phyloP scores from a whole-genome alignment of 2,797 vertebrate genomes.

The Pteronotus mesoamericanus region DNA sequence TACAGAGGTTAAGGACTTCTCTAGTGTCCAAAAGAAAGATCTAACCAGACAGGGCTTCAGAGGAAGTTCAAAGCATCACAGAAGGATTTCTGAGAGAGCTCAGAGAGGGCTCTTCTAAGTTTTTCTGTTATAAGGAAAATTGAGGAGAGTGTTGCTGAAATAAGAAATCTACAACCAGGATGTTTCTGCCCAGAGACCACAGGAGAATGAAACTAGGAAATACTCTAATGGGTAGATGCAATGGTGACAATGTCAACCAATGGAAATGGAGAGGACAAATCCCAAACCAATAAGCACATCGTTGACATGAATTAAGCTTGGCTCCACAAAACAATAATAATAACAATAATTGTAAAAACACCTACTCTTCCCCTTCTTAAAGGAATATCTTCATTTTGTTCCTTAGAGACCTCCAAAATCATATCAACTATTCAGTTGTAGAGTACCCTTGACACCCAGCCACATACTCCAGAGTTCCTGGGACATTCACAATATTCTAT shows the following conservation, averaged over 20 bases:
- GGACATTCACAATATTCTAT: neutral
- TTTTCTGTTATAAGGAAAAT: neutral
- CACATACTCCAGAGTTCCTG: neutral
- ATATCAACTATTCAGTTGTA: neutral
- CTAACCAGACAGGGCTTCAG: neutral
- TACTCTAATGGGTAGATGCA: neutral
- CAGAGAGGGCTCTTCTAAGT: neutral
- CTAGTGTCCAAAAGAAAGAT: neutral
- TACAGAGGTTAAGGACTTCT: neutral
- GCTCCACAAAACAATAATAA: neutral
- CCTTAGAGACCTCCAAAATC: neutral
- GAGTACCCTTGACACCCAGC: neutral
- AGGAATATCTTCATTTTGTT: neutral
- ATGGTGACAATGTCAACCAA: neutral
- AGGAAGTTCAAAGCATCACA: neutral
- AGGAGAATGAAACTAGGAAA: rapidly evolving
- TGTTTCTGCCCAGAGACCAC: neutral
- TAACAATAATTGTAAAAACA: neutral
- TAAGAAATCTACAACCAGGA: neutral
- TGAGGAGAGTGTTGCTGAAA: no score
- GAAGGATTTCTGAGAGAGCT: neutral
- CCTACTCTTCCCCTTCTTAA: neutral
- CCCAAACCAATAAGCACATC: neutral
- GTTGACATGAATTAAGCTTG: neutral
- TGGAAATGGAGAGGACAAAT: neutral